Evolutionary conservation across 2,797 vertebrate species (phyloP), one percentile per base, ranked within the genome.

Genomic region (Esox masquinongy): DNA sequence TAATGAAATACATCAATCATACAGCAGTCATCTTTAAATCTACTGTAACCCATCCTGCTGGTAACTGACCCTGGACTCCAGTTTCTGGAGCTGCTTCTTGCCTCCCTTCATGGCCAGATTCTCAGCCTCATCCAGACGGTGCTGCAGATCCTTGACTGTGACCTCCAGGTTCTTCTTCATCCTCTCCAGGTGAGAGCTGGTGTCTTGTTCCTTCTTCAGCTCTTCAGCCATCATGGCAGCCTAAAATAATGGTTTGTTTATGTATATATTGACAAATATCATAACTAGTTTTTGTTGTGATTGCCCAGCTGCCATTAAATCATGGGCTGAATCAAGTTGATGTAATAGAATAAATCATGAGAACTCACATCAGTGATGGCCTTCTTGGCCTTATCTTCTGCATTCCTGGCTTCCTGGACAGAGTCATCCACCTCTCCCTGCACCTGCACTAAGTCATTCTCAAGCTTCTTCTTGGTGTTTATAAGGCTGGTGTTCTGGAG

Each of bases 201-300:
- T 95, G 80, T 95, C 95, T 86, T 95, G 95, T 83, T 93, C 93
- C 84, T 96, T 96, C 91, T 95, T 95, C 72, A 96, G 90, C 77
- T 95, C 94, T 75, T 95, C 94, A 0, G 94, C 94, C 95, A 96
- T 95, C 94, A 95, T 95, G 80, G 95, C 94, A 0, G 95, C 95
- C 95, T 95, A 1, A 24, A 34, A 72, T 51, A 0, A 14, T 26
- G 15, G 68, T 63, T 24, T 29, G 5, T 53, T 53, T 53, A 7
- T n/a, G 50, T 19, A 53, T 1, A 5, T 2, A 5, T 17, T n/a
- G 17, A 19, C 5, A 2, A n/a, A n/a, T 53, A 17, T 8, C 19
- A 6, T 53, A 1, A 19, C 17, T 19, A 19, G 8, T 53, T 16
- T 53, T 19, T 53, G 0, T n/a, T 53, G 6, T 53, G 17, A 2